phyloP scores from a whole-genome alignment of 1,140 invertebrate genomes.

The Orius insidiosus region DNA sequence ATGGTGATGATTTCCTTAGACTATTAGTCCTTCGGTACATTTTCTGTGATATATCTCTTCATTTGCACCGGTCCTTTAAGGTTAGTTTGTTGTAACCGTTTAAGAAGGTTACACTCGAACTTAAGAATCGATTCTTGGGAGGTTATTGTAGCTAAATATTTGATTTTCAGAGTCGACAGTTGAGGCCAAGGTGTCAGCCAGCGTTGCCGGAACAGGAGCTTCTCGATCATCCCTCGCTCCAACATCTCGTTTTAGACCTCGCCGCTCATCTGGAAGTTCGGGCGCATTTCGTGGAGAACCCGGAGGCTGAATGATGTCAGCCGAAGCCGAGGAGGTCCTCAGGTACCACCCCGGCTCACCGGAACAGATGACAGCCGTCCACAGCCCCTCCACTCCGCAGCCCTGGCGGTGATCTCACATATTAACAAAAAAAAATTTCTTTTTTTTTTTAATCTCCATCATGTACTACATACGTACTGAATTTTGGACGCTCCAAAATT shows the following conservation, averaged over 20 bases:
- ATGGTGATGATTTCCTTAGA: too few species aligned
- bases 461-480: too few species aligned
- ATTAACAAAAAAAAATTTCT: neutral
- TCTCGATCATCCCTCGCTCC: conserved; percentile 68
- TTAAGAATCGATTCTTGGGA: too few species aligned
- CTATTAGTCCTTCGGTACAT: too few species aligned
- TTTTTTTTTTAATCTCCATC: too few species aligned
- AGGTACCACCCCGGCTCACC: conserved; percentile 6
- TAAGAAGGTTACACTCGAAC: too few species aligned
- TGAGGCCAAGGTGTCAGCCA: conserved; percentile 69
- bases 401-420: conserved; percentile 4
- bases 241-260: conserved; percentile 65
- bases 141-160: too few species aligned
- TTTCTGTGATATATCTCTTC: too few species aligned
- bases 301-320: conserved; percentile 29
- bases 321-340: conserved; percentile 8
- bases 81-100: too few species aligned
- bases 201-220: conserved; percentile 73
- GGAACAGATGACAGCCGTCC: conserved; percentile 8
- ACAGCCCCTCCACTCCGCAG: conserved; percentile 8
- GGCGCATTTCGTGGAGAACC: conserved; percentile 52
- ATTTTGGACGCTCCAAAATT: conserved; percentile 1
- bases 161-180: conserved; percentile 53
- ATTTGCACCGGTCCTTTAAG: too few species aligned
- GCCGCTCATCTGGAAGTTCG: conserved; percentile 64